These are phyloP conservation scores for Venustoraphidia nigricollis DNA, from an alignment of 2,888 invertebrate species.

Conservation along the genomic window DNA sequence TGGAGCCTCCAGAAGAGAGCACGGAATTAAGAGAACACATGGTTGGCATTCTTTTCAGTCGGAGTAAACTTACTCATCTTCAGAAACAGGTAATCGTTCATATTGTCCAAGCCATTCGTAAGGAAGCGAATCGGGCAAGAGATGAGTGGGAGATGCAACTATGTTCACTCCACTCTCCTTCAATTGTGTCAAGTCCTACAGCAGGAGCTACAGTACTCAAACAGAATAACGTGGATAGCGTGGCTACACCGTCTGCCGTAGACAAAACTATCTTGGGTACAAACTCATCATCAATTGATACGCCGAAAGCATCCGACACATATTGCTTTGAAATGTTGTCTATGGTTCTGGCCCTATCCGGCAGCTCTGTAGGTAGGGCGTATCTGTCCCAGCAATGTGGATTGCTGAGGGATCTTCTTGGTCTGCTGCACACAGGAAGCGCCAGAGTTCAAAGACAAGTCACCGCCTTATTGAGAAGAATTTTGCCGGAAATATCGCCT, in stretches of 20 bases:
- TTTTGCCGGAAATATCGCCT: constrained; percentile 81
- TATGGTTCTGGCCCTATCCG: constrained; percentile 85
- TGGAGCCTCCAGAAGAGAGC: constrained; percentile 31
- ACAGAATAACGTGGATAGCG: constrained; percentile 21
- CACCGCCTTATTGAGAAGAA: constrained; percentile 69
- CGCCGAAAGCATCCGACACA: constrained; percentile 53
- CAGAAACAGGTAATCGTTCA: constrained; percentile 88
- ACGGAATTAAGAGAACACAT: constrained; percentile 74
- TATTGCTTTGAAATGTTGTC: constrained; percentile 97
- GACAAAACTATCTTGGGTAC: constrained; percentile 1
- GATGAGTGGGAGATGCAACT: constrained; percentile 79
- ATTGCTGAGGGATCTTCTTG: constrained; percentile 67
- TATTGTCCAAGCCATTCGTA: constrained; percentile 78
- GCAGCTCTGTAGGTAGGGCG: constrained; percentile 77
- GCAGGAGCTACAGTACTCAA: background rate
- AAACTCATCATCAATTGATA: constrained; percentile 24
- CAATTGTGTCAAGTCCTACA: constrained; percentile 18
- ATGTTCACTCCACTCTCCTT: constrained; percentile 29
- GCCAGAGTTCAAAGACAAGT: constrained; percentile 90
- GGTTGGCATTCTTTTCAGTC: constrained; percentile 89
- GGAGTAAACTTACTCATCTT: constrained; percentile 81
- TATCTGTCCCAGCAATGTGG: constrained; percentile 84
- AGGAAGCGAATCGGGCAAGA: constrained; percentile 70
- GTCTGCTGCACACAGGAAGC: constrained; percentile 82
- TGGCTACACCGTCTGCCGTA: constrained; percentile 23